Percentiles rank a stretch among this genome's conserved stretches.
These are phyloP conservation scores for Sus scrofa DNA, from an alignment of 2,113 vertebrate genomes.

Conservation along the genomic window DNA sequence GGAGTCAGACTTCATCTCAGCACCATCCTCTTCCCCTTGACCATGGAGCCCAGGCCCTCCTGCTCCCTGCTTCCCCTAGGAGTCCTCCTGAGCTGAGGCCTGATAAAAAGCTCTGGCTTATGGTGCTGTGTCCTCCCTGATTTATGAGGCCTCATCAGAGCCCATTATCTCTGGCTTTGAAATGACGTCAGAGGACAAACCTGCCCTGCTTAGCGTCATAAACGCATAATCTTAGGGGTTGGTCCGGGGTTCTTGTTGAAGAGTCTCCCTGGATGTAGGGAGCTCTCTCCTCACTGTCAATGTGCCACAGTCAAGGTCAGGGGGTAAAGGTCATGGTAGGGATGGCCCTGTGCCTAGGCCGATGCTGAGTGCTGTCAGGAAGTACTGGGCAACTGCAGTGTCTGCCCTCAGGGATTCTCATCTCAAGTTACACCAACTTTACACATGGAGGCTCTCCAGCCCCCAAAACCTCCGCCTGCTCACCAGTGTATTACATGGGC, in stretches of 20 bases:
- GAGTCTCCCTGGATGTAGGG: not conserved
- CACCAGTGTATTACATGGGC: accelerated
- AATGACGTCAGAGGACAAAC: slow-evolving; percentile 39
- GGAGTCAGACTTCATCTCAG: not conserved
- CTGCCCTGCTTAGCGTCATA: not conserved
- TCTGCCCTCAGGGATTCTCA: not conserved
- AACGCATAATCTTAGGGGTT: not conserved
- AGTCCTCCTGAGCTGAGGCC: not conserved
- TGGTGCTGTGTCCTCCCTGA: not conserved
- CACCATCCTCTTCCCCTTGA: not conserved
- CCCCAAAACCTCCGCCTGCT: not conserved
- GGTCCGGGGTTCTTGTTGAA: not conserved
- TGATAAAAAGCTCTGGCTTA: not conserved
- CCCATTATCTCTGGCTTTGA: slow-evolving; percentile 41
- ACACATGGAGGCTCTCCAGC: not conserved
- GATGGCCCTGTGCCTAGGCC: not conserved
- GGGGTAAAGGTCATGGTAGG: too few species aligned
- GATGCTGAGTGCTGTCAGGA: not conserved
- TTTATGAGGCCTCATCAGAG: slow-evolving; percentile 50
- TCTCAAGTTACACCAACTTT: not conserved
- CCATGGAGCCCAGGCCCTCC: not conserved
- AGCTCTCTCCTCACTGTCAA: not conserved
- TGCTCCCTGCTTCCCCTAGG: not conserved
- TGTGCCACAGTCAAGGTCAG: not conserved
- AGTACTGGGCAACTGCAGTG: not conserved